Percentiles rank a stretch among this genome's conserved stretches.
These are phyloP conservation scores for Triplophysa tibetana DNA, from an alignment of 2,113 vertebrate species.

Conservation along the genomic window DNA sequence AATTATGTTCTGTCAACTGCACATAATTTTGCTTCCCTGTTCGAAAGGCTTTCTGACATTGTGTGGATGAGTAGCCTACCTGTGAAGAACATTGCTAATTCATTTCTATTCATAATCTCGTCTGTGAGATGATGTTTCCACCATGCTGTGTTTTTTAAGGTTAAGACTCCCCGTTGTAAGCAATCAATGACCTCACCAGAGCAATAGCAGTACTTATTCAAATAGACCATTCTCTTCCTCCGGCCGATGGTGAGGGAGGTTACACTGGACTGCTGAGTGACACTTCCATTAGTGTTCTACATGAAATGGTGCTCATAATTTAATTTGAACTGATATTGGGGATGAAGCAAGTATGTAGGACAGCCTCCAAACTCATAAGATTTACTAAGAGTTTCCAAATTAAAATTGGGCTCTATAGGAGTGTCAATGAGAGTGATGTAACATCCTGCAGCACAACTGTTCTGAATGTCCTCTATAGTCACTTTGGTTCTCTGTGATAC, in stretches of 20 bases:
- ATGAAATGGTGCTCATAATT: constrained; percentile 68
- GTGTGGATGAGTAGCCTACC: constrained; percentile 14
- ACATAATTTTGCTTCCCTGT: background rate
- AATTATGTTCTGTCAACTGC: constrained; percentile 35
- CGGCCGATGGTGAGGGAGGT: constrained; percentile 45
- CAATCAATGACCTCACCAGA: constrained; percentile 59
- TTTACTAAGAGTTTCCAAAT: constrained; percentile 60
- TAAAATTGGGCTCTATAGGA: constrained; percentile 15
- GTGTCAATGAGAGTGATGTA: too few relatives aligned
- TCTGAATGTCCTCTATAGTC: too few relatives aligned
- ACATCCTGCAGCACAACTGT: too few relatives aligned
- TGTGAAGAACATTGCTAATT: constrained; percentile 14
- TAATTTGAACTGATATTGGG: constrained; percentile 67
- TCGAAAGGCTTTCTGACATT: constrained; percentile 3
- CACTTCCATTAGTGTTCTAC: constrained; percentile 77
- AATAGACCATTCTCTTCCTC: constrained; percentile 60
- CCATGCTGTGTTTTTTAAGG: constrained; percentile 42
- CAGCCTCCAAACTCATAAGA: constrained; percentile 59
- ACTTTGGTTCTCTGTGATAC: too few relatives aligned
- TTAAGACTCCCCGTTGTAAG: constrained; percentile 50
- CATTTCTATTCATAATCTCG: constrained; percentile 39
- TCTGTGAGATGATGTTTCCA: constrained; percentile 30
- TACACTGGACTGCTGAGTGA: constrained; percentile 67
- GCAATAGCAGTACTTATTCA: constrained; percentile 55
- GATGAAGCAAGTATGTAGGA: constrained; percentile 72